These are phyloP conservation scores for Dendrolimus houi DNA, from an alignment of 2,888 invertebrate genomes.

Conservation along the genomic window DNA sequence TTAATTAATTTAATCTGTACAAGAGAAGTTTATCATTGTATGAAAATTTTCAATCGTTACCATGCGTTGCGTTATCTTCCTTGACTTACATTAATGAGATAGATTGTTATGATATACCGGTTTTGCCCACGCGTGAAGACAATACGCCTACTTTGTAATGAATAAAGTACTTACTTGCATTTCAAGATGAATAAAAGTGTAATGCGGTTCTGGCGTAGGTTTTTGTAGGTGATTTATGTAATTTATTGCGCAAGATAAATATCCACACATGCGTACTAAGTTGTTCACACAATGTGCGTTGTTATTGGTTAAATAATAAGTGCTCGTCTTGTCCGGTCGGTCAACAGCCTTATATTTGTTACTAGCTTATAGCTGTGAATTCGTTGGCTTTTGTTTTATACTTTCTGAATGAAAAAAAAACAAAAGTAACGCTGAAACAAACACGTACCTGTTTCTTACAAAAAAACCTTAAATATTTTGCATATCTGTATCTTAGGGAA, in stretches of 20 bases:
- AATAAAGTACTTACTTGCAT: constrained; percentile 17
- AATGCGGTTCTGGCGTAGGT: constrained; percentile 23
- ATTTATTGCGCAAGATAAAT: constrained; percentile 24
- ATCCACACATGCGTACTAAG: constrained; percentile 14
- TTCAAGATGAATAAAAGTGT: constrained; percentile 29
- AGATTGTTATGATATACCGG: constrained; percentile 21
- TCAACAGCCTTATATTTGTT: background rate
- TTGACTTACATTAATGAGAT: too few relatives aligned
- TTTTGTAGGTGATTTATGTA: constrained; percentile 16
- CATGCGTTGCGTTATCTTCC: too few relatives aligned
- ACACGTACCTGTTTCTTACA: too few relatives aligned
- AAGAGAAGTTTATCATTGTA: too few relatives aligned
- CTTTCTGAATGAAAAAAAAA: too few relatives aligned
- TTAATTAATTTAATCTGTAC: too few relatives aligned
- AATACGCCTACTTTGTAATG: constrained; percentile 26
- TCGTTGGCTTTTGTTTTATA: too few relatives aligned
- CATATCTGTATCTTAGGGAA: too few relatives aligned
- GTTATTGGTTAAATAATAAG: constrained; percentile 16
- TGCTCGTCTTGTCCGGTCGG: constrained; percentile 11
- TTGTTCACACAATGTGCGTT: constrained; percentile 14
- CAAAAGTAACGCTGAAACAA: too few relatives aligned
- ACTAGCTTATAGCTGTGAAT: background rate
- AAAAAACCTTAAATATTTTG: too few relatives aligned
- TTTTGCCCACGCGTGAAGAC: constrained; percentile 46
- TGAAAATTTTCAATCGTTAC: too few relatives aligned